Evolutionary conservation across 53 echinoderm and acorn worm genomes (phyloP), one percentile per base, ranked within the genome.

Genomic region (Luidia sarsii): DNA sequence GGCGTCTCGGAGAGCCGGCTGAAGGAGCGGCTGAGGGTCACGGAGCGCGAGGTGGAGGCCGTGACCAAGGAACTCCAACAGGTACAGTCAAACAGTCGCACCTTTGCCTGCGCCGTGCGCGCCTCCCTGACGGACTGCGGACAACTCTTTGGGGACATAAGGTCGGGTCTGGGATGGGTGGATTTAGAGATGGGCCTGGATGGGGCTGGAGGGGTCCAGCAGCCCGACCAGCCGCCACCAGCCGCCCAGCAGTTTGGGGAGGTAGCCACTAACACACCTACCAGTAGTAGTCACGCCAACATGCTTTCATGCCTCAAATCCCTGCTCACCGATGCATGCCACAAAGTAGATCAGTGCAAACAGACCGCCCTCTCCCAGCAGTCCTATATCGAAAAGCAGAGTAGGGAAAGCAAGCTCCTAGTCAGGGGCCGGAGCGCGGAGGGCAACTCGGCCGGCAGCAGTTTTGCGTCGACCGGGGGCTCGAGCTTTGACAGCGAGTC

Each of bases 1-100:
- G 86, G 93, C 59, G 64, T 89, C 39, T 82, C 90, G 4, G 88
- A 90, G 82, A 90, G 82, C 79, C 82, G 68, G 23, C 85, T 91
- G 65, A 95, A 91, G 67, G 95, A 95, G 51, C 89, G 84, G 74
- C 86, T 89, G 5, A 86, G 86, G 54, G 84, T 71, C 43, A 52
- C 82, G 80, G 87, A 94, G 60, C 79, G 85, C 64, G 90, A 95
- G 56, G 84, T 89, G 61, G 85, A 84, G 21, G 89, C 85, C 24
- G 70, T 93, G 30, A 73, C 82, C 25, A 73, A 84, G 39, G 80
- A 90, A 39, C 80, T 90, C 48, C 88, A 96, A 85, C 87, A 95
- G 90, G 95, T 92, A 92, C 86, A 91, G 71, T 72, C 54, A 81
- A 73, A 75, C 34, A 85, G 66, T 52, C 52, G 72, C 33, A 72